Conservation (phyloP, 2,113 vertebrate genomes). For the Daphoenositta chrysoptera region DNA sequence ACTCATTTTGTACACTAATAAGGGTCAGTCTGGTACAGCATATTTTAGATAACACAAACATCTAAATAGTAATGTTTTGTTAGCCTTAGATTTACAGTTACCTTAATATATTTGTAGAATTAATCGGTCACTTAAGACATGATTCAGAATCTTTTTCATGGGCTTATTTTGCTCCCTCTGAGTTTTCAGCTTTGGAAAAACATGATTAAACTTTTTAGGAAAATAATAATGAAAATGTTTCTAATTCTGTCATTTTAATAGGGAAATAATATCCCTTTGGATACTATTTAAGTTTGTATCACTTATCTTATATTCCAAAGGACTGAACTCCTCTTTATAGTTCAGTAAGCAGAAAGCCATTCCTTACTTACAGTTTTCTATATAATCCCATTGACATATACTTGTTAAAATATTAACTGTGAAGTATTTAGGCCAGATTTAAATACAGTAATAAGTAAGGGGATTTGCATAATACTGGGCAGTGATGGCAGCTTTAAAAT, state of each 20-base stretch:
- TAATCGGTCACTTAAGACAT: background rate
- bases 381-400: conserved; percentile 58
- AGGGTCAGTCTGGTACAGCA: background rate
- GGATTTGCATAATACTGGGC: conserved; percentile 65
- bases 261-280: background rate
- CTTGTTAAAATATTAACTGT: conserved; percentile 61
- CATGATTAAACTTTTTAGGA: background rate
- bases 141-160: background rate
- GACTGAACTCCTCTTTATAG: background rate
- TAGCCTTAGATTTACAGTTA: background rate
- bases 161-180: background rate
- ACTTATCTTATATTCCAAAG: background rate
- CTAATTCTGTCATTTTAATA: background rate
- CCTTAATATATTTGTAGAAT: background rate
- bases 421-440: conserved; percentile 61
- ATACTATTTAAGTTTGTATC: background rate
- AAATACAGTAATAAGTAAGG: conserved; percentile 56
- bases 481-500: conserved; percentile 66
- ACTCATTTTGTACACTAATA: background rate
- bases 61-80: background rate
- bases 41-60: background rate
- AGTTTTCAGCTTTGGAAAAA: background rate
- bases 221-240: background rate
- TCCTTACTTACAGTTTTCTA: background rate
- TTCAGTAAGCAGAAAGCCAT: background rate